Conservation (phyloP, 2,113 vertebrate species). For the Sciurus niger region DNA sequence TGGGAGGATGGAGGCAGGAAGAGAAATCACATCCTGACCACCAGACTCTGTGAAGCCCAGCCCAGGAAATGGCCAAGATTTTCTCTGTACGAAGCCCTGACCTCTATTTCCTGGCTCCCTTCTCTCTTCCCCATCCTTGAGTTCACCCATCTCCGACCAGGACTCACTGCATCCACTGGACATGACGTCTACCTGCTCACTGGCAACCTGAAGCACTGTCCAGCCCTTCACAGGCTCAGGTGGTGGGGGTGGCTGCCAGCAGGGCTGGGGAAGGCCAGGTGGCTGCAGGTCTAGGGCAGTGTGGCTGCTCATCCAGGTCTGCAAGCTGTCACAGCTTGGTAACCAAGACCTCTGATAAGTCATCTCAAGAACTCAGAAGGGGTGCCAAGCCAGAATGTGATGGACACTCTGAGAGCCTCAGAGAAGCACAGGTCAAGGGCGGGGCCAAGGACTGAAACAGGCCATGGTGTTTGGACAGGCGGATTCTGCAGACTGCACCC, state of each 20-base stretch:
- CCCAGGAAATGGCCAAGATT: background rate
- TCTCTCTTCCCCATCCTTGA: background rate
- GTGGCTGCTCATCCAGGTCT: background rate
- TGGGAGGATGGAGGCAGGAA: background rate
- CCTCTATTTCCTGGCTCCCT: background rate
- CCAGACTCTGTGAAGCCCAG: background rate
- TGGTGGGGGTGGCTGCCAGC: rapidly evolving
- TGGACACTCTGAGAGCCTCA: rapidly evolving
- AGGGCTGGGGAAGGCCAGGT: rapidly evolving
- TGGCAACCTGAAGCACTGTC: rapidly evolving
- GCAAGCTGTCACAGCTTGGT: background rate
- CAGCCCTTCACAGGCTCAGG: rapidly evolving
- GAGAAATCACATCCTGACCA: background rate
- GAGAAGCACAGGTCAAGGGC: too few species aligned
- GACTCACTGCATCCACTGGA: background rate
- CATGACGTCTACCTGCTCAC: rapidly evolving
- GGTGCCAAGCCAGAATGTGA: rapidly evolving
- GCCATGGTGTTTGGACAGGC: background rate
- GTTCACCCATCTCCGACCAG: rapidly evolving
- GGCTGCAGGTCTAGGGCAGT: rapidly evolving
- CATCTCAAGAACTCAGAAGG: background rate
- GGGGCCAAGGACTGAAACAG: background rate
- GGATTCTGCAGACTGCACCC: rapidly evolving
- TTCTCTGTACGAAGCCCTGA: background rate
- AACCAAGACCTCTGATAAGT: background rate